Evolutionary conservation across 2,888 invertebrate species (phyloP).

Genomic region (Folsomia manolachei): DNA sequence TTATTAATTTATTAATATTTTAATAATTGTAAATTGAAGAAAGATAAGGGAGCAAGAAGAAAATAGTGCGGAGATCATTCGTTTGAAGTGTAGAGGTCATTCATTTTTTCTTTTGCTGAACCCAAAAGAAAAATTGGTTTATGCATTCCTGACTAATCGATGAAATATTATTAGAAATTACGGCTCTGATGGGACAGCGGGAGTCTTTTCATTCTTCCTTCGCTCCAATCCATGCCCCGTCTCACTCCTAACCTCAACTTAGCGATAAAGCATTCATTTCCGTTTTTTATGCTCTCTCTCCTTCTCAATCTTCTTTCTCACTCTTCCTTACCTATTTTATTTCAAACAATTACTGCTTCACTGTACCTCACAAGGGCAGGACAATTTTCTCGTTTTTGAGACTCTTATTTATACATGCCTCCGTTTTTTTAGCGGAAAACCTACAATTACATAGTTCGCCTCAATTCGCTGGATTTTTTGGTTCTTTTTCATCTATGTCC

Average conservation of each 20-base stretch:
- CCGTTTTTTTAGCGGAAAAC: too few species aligned
- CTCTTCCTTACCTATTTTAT: not conserved
- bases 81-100: too few species aligned
- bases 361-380: too few species aligned
- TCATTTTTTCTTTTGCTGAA: slow-evolving; percentile 19
- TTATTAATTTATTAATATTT: too few species aligned
- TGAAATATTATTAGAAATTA: slow-evolving; percentile 51
- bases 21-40: too few species aligned
- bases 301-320: not conserved
- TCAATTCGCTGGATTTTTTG: not conserved
- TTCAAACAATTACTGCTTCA: not conserved
- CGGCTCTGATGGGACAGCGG: slow-evolving; percentile 48
- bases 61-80: too few species aligned
- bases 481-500: not conserved
- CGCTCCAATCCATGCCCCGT: too few species aligned
- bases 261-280: not conserved
- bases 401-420: too few species aligned
- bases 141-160: slow-evolving; percentile 50
- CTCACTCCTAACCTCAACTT: not conserved
- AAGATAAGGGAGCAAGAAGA: too few species aligned
- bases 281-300: not conserved
- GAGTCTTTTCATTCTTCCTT: slow-evolving; percentile 27
- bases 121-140: too few species aligned
- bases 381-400: too few species aligned
- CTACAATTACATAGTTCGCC: not conserved